Percentiles rank a stretch among this genome's conserved stretches.
Evolutionary conservation across 2,797 vertebrate species (phyloP).

Genomic region (Odontamblyopus rebecca): DNA sequence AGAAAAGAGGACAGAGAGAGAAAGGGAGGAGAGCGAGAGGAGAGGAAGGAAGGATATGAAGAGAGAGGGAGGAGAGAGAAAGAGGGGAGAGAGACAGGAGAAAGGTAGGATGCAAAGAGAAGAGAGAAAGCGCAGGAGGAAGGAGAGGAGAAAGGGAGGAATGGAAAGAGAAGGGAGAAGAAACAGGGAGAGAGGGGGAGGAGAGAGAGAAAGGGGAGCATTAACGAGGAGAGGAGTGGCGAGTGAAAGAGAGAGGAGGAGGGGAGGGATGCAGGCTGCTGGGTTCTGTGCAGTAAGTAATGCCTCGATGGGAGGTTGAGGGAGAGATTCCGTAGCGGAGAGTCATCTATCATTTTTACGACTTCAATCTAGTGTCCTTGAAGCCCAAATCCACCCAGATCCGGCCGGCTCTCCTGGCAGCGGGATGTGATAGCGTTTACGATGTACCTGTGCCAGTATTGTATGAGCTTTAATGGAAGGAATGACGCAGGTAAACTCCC

Average conservation of each 20-base stretch:
- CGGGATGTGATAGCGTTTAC: slow-evolving; percentile 43
- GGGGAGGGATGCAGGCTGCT: slow-evolving; percentile 4
- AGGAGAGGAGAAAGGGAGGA: too few relatives aligned
- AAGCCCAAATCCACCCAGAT: slow-evolving; percentile 62
- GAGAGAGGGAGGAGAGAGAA: too few relatives aligned
- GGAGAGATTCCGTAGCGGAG: slow-evolving; percentile 68
- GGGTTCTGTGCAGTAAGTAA: slow-evolving; percentile 9
- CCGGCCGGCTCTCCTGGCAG: slow-evolving; percentile 45
- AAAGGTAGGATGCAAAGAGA: too few relatives aligned
- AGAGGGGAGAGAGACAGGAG: too few relatives aligned
- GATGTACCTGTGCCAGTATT: slow-evolving; percentile 17
- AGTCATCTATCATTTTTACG: slow-evolving; percentile 77
- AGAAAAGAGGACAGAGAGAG: too few relatives aligned
- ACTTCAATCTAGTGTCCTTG: slow-evolving; percentile 76
- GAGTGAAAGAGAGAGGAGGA: background rate
- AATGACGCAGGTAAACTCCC: slow-evolving; percentile 16
- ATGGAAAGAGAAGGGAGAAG: too few relatives aligned
- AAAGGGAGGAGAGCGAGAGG: too few relatives aligned
- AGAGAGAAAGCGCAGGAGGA: too few relatives aligned
- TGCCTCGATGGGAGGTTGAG: slow-evolving; percentile 50
- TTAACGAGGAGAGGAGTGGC: too few relatives aligned
- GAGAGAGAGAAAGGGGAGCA: background rate
- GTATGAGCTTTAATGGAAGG: slow-evolving; percentile 37
- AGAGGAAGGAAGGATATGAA: too few relatives aligned
- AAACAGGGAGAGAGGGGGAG: background rate